Evolutionary conservation across 2,113 vertebrate genomes (phyloP).

Genomic region (Phalacrocorax pelagicus): DNA sequence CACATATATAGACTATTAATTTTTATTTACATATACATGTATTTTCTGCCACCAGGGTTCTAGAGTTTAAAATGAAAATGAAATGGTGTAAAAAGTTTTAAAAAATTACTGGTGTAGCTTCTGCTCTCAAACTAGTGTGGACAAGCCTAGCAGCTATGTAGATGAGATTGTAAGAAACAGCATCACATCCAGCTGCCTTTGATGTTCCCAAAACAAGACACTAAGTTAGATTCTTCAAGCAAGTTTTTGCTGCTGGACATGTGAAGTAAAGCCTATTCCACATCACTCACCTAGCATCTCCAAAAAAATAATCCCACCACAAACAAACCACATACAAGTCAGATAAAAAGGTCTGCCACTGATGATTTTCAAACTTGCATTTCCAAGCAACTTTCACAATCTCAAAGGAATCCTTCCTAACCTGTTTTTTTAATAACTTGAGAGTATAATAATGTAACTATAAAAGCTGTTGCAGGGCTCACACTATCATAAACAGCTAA

Average conservation of each 20-base stretch:
- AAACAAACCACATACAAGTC: neutral
- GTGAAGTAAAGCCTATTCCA: neutral
- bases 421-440: neutral
- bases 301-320: neutral
- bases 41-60: neutral
- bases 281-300: neutral
- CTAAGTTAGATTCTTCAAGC: neutral
- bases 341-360: neutral
- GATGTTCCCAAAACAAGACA: neutral
- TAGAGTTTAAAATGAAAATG: neutral
- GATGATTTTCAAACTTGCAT: neutral
- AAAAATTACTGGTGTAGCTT: neutral
- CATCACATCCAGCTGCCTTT: neutral
- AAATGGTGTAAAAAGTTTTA: neutral
- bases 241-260: neutral
- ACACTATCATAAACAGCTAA: neutral
- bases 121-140: neutral
- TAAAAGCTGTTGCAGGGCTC: neutral
- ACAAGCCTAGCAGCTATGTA: neutral
- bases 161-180: neutral
- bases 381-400: neutral
- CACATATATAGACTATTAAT: neutral
- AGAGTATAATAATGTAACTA: neutral
- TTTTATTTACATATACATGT: neutral
- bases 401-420: neutral